phyloP scores from a whole-genome alignment of 2,113 vertebrate genomes.

The Otolemur garnettii region DNA sequence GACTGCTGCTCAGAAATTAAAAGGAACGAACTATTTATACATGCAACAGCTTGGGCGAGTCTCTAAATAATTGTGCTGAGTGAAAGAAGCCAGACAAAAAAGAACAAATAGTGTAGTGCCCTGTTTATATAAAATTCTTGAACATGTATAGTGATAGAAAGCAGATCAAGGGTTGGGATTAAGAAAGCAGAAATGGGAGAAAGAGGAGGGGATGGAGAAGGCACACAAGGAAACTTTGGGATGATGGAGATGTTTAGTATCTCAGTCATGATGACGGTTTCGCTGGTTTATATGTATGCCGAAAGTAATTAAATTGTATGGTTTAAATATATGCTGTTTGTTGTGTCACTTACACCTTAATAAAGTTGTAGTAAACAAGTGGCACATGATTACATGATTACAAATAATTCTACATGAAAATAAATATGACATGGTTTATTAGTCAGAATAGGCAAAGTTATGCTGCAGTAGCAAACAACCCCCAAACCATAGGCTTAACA shows the following conservation, averaged over 20 bases:
- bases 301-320: not conserved
- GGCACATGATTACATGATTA: not conserved
- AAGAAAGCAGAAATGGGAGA: not conserved
- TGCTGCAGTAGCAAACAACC: not conserved
- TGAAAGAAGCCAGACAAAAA: not conserved
- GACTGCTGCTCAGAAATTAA: not conserved
- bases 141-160: not conserved
- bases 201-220: not conserved
- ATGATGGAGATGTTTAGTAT: not conserved
- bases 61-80: not conserved
- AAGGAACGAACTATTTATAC: not conserved
- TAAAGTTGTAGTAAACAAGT: not conserved
- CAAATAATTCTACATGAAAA: conserved; percentile 28
- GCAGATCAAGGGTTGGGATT: not conserved
- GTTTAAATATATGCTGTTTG: not conserved
- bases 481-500: not conserved
- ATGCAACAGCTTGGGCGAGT: not conserved
- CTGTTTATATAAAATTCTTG: conserved; percentile 3
- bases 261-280: conserved; percentile 29
- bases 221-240: not conserved
- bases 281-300: not conserved
- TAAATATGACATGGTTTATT: not conserved
- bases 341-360: not conserved
- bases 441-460: not conserved
- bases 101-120: not conserved